Conservation (phyloP, 2,113 vertebrate species). For the Diadophis punctatus region DNA sequence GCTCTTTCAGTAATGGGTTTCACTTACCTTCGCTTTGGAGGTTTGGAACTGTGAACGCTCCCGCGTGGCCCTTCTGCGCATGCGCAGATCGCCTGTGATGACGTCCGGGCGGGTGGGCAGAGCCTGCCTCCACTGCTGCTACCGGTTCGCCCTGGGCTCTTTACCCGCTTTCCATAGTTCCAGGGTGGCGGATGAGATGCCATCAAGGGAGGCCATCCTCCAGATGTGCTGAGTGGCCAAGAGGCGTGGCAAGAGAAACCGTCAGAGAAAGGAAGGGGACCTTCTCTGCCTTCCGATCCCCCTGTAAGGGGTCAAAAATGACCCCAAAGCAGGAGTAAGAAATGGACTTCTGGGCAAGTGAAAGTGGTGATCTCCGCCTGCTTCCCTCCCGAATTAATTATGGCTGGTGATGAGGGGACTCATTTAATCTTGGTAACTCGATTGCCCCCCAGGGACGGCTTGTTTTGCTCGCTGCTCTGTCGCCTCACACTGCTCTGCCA, state of each 20-base stretch:
- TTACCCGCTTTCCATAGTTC: no score
- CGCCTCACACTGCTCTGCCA: neutral
- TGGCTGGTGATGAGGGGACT: neutral
- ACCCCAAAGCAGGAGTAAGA: neutral
- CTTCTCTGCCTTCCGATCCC: neutral
- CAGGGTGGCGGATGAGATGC: neutral
- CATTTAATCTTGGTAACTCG: neutral
- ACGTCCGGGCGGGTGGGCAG: no score
- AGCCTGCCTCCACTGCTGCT: no score
- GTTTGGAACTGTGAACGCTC: no score
- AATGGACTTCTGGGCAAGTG: neutral
- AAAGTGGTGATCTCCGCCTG: neutral
- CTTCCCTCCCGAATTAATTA: neutral
- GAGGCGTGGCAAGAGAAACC: neutral
- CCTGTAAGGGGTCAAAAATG: neutral
- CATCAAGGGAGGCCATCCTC: neutral
- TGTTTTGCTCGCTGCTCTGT: neutral
- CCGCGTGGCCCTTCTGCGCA: no score
- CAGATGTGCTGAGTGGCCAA: neutral
- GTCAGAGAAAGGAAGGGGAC: neutral
- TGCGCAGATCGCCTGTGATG: no score
- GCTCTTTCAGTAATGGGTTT: no score
- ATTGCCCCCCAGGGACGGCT: neutral
- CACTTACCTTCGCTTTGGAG: no score
- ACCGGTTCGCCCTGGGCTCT: no score